Evolutionary conservation across 2,113 vertebrate species (phyloP).

Genomic region (Forbesichthys agassizii): DNA sequence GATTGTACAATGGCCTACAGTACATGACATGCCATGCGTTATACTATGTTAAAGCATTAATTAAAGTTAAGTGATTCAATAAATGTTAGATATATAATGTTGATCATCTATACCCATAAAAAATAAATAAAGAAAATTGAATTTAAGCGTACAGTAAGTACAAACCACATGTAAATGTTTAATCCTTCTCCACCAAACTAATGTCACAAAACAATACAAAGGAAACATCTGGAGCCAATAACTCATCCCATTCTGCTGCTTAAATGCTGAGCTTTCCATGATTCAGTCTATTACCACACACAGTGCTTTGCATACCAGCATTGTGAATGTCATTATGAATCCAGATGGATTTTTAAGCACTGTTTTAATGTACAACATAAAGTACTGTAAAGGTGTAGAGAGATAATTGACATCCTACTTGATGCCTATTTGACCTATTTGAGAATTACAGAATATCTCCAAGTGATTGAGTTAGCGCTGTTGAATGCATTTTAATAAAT

Average conservation of each 20-base stretch:
- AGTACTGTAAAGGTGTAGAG: not conserved
- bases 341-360: constrained; percentile 52
- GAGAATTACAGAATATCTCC: not conserved
- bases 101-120: not conserved
- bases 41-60: no score
- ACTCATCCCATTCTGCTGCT: constrained; percentile 29
- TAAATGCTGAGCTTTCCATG: constrained; percentile 15
- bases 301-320: not conserved
- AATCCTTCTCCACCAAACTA: constrained; percentile 33
- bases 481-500: not conserved
- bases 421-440: constrained; percentile 47
- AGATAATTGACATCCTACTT: constrained; percentile 20
- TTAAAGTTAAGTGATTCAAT: not conserved
- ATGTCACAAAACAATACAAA: constrained; percentile 37
- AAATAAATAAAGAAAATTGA: not conserved
- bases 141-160: not conserved
- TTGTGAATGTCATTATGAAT: constrained; percentile 41
- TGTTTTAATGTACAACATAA: constrained; percentile 38
- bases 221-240: constrained; percentile 43
- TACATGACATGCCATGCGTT: no score
- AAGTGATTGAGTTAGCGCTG: not conserved
- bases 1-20: no score
- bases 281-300: not conserved
- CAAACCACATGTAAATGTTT: constrained; percentile 6
- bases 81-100: not conserved